Percentiles rank a stretch among this genome's conserved stretches.
These are phyloP conservation scores for Craseonycteris thonglongyai DNA, from an alignment of 2,113 vertebrate species.

Conservation along the genomic window DNA sequence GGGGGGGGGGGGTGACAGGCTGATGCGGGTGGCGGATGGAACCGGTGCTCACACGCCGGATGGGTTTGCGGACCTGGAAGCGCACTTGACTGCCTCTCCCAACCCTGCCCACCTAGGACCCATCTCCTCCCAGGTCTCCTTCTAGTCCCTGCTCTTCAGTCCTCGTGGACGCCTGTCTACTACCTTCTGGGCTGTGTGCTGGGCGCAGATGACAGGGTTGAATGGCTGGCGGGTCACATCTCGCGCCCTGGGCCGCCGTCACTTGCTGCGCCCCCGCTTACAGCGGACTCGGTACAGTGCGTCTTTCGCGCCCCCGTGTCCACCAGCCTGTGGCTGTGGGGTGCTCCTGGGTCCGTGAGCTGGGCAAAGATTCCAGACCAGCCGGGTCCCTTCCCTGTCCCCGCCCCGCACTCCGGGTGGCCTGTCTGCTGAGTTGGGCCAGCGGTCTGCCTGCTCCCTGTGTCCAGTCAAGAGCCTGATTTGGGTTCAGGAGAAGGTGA, in stretches of 20 bases:
- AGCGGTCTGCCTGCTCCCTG: background rate
- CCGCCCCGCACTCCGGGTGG: fast-evolving
- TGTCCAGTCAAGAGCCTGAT: background rate
- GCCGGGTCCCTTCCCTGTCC: fast-evolving
- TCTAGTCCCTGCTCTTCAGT: background rate
- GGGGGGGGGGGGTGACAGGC: background rate
- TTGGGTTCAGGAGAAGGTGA: background rate
- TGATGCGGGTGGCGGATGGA: background rate
- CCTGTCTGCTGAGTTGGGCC: background rate
- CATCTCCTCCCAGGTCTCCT: background rate
- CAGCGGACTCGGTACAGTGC: fast-evolving
- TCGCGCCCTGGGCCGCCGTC: too few species aligned
- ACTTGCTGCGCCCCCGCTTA: background rate
- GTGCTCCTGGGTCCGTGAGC: background rate
- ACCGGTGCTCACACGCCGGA: background rate
- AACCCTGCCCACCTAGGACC: background rate
- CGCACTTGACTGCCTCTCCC: background rate
- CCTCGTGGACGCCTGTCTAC: too few species aligned
- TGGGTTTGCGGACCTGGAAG: background rate
- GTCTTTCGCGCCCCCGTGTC: background rate
- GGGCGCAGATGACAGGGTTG: background rate
- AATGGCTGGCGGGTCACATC: background rate
- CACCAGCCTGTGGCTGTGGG: background rate
- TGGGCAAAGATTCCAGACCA: background rate
- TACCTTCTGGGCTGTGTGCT: background rate